phyloP scores from a whole-genome alignment of 2,113 vertebrate species.

The Condylura cristata region DNA sequence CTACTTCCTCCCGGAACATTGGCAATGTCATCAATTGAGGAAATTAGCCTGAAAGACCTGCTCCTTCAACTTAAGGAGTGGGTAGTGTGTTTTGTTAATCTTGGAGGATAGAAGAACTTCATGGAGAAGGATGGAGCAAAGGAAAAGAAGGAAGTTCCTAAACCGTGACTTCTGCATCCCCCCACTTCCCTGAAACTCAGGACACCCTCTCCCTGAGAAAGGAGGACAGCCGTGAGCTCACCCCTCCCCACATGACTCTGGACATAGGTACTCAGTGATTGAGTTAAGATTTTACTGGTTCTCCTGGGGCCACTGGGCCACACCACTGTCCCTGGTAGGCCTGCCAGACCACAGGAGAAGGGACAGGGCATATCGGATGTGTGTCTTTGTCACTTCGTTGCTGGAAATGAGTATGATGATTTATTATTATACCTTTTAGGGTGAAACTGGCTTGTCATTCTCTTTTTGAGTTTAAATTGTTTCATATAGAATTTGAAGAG shows the following conservation, averaged over 20 bases:
- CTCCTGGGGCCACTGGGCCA: not conserved
- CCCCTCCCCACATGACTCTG: not conserved
- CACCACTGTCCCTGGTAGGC: accelerated
- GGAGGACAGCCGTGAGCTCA: not conserved
- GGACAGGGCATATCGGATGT: accelerated
- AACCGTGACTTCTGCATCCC: accelerated
- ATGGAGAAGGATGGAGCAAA: not conserved
- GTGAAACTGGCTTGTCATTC: not conserved
- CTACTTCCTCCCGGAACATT: no score
- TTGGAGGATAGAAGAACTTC: not conserved
- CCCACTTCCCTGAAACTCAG: not conserved
- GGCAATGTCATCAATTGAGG: no score
- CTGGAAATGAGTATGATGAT: not conserved
- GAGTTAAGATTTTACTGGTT: not conserved
- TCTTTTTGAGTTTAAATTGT: not conserved
- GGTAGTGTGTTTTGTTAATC: not conserved
- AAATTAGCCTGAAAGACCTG: not conserved
- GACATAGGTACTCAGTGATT: not conserved
- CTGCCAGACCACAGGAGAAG: not conserved
- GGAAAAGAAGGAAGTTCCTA: not conserved
- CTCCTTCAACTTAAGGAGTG: not conserved
- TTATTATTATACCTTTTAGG: not conserved
- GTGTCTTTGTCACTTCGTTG: not conserved
- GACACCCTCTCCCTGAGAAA: accelerated
- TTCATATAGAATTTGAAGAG: not conserved